Conservation (phyloP, 2,888 invertebrate species). For the Mesochorus sp. region DNA sequence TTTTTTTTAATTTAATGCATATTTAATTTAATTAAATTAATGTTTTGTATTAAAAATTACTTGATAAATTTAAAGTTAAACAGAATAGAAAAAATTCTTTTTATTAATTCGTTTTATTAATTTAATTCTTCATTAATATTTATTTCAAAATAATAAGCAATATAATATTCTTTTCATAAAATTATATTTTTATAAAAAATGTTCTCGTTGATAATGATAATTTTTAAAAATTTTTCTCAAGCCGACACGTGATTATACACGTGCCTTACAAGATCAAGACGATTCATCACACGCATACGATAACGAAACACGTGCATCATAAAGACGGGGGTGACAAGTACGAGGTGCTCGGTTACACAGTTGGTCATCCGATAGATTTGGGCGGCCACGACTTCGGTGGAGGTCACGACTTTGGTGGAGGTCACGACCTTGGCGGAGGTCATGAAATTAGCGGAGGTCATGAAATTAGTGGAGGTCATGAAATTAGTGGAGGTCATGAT, state of each 20-base stretch:
- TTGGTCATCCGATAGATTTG: constrained; percentile 83
- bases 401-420: constrained; percentile 33
- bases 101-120: neutral
- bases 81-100: neutral
- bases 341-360: constrained; percentile 88
- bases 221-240: constrained; percentile 66
- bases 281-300: constrained; percentile 90
- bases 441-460: constrained; percentile 76
- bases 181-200: neutral
- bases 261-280: constrained; percentile 90
- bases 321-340: constrained; percentile 86
- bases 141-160: neutral
- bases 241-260: constrained; percentile 90
- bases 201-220: neutral
- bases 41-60: no score
- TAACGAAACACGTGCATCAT: constrained; percentile 89
- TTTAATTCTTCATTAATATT: neutral
- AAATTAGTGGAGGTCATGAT: constrained; percentile 19
- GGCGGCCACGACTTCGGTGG: constrained; percentile 76
- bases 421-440: constrained; percentile 8
- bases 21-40: no score
- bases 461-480: constrained; percentile 40
- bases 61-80: neutral
- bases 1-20: no score
- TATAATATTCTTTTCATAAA: neutral